A percentile compares a stretch with the other conserved stretches of the same genome.
Conservation (phyloP, 2,797 vertebrate species). For the Furcifer pardalis region DNA sequence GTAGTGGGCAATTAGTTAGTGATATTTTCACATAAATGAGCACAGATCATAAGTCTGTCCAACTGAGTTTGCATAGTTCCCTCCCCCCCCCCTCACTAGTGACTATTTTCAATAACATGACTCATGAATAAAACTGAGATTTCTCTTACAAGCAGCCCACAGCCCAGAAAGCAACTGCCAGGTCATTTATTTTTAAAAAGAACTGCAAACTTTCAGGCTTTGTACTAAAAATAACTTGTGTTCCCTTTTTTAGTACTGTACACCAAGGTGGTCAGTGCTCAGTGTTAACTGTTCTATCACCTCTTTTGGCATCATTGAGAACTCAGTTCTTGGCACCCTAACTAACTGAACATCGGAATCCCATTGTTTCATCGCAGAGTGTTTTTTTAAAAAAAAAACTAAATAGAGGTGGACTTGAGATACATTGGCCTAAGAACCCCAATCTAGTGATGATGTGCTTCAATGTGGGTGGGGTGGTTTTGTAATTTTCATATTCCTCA, state of each 20-base stretch:
- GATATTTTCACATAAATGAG: not conserved
- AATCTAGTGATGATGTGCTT: not conserved
- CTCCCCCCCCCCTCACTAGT: accelerated
- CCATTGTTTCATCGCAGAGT: not conserved
- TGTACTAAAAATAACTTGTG: slow-evolving; percentile 36
- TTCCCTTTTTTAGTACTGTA: slow-evolving; percentile 22
- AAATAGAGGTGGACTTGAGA: not conserved
- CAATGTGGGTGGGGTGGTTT: accelerated
- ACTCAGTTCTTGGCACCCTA: slow-evolving; percentile 41
- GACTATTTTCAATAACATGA: slow-evolving; percentile 7
- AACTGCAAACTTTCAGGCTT: slow-evolving; percentile 19
- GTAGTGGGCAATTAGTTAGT: too few species aligned
- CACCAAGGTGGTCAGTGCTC: not conserved
- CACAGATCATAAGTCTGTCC: not conserved
- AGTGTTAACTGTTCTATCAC: slow-evolving; percentile 1
- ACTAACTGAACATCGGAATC: slow-evolving; percentile 24
- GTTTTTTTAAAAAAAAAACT: slow-evolving; percentile 8
- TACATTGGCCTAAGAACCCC: not conserved
- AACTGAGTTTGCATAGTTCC: slow-evolving; percentile 19
- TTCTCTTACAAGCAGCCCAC: slow-evolving; percentile 7
- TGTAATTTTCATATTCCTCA: not conserved
- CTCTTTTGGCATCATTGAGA: slow-evolving; percentile 23
- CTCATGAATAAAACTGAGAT: slow-evolving; percentile 9
- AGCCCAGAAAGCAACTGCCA: slow-evolving; percentile 31
- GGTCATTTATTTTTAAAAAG: slow-evolving; percentile 38